Percentiles rank a stretch among this genome's conserved stretches.
phyloP scores from a whole-genome alignment of 1,140 invertebrate genomes.

The Tenebrio molitor region DNA sequence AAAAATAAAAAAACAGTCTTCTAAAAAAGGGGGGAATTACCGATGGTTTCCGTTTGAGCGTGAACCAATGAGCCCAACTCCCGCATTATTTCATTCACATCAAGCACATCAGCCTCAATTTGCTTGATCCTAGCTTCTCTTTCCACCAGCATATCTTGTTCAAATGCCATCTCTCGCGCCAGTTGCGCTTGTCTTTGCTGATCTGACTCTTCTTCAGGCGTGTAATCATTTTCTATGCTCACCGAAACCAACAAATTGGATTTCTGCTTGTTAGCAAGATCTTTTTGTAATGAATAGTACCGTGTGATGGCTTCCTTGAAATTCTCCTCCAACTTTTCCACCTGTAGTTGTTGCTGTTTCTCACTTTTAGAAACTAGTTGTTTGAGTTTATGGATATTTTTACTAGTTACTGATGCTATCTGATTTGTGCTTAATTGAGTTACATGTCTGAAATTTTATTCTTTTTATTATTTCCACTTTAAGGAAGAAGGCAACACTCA shows the following conservation, averaged over 20 bases:
- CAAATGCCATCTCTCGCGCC: conserved; percentile 78
- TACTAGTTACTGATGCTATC: conserved; percentile 79
- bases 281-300: conserved; percentile 84
- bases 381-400: conserved; percentile 79
- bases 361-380: conserved; percentile 76
- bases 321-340: conserved; percentile 84
- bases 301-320: conserved; percentile 84
- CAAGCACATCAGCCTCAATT: conserved; percentile 88
- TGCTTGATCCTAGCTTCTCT: conserved; percentile 79
- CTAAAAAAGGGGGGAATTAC: conserved; percentile 70
- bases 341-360: conserved; percentile 85
- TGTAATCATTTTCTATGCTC: conserved; percentile 65
- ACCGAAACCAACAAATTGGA: conserved; percentile 74
- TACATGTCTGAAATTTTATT: conserved; percentile 78
- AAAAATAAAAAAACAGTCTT: conserved; percentile 46
- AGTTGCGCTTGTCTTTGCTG: conserved; percentile 71
- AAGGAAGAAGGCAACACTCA: conserved; percentile 65
- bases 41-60: conserved; percentile 85
- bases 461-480: conserved; percentile 7
- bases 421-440: conserved; percentile 85
- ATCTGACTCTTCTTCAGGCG: conserved; percentile 66
- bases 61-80: conserved; percentile 86
- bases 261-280: conserved; percentile 84
- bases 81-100: conserved; percentile 94
- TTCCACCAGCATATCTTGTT: conserved; percentile 81